Base-by-base conservation (phyloP, 64 coral and sea anemone genomes). In the Pocillopora damicornis region DNA sequence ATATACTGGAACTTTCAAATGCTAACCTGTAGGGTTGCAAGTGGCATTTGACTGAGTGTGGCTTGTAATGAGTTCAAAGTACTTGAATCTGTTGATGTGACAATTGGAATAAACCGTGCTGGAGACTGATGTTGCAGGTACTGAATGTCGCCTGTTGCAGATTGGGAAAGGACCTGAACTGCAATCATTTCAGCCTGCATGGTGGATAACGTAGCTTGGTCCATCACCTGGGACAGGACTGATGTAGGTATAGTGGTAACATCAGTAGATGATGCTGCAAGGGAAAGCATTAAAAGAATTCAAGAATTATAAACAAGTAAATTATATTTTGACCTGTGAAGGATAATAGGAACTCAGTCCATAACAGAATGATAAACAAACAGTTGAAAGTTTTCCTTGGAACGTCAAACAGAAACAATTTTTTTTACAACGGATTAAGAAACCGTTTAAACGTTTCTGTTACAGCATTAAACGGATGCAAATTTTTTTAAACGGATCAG, bases 181-280 rank as follows among this genome's bases (percentile, higher is more conserved):
- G 97, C 97, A 61, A 99, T 99, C 97, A 99, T 99, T 68, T 99
- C 97, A 45, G 97, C 97, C 83, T 99, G 97, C 88, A 99, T 99
- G 13, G 97, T 99, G 14, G 93, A 95, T 17, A 99, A 72, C 23
- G 97, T 92, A 22, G 93, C 97, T 74, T 99, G 97, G 75, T 99
- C 97, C 67, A 99, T 89, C 14, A 98, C 95, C 42, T 98, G 95
- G 1, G 93, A 93, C 25, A 99, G 68, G 20, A 99, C 88, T 59
- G 97, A 95, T 74, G 90, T 95, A 4, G 96, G 91, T 67, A 98
- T 98, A 0, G 92, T 98, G 15, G 92, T 94, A 18, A 85, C 91
- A 23, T 98, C 95, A 66, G 84, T 91, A 15, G 92, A 63, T 42
- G 88, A 61, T 18, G 75, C 88, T 90, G 75, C 25, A 56, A 60